Evolutionary conservation across 2,113 vertebrate species (phyloP), one percentile per base, ranked within the genome.

Genomic region (Seriola rivoliana): DNA sequence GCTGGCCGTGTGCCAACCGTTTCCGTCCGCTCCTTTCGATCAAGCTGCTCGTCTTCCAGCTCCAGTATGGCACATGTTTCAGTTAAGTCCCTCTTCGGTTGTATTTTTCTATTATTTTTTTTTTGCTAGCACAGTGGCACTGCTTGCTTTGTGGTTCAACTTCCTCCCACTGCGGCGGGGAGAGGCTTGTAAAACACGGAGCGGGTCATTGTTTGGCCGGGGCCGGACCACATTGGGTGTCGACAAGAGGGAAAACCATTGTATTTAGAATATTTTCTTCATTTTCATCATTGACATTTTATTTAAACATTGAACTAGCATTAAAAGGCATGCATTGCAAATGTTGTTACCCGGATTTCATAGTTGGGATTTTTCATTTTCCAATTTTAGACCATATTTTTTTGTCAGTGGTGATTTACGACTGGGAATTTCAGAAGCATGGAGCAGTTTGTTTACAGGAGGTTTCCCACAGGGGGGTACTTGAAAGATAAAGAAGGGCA

Each of bases 131-230:
- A 74, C 76, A 5, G 68, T 21, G 68, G 78, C 82, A 32, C 58
- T 21, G 79, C 88, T 90, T 19, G 81, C 82, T 80, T 76, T 73
- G 82, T 86, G 82, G 81, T 75, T 85, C 73, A 67, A 93, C 93
- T 94, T 94, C 93, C 93, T 93, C 91, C 89, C 92, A 90, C 91
- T 94, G 92, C 91, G 91, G 89, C 85, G 90, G 52, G 71, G 82
- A 85, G 86, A 81, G 19, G 75, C 70, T 14, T 0, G 63, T 14
- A 94, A 94, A 91, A 93, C 90, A 3, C 74, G 92, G 91, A 86
- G 64, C 73, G 87, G 90, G 14, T 57, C 8, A 0, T 0, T 0
- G 57, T 0, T 0, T 6, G 17, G 29, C 76, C 59, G 91, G 91
- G 90, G 3, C 72, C 2, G 84, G 79, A 85, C 29, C 42, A 5